These are phyloP conservation scores for Drosophila ezoana DNA, from an alignment of 2,888 invertebrate species.

Conservation along the genomic window DNA sequence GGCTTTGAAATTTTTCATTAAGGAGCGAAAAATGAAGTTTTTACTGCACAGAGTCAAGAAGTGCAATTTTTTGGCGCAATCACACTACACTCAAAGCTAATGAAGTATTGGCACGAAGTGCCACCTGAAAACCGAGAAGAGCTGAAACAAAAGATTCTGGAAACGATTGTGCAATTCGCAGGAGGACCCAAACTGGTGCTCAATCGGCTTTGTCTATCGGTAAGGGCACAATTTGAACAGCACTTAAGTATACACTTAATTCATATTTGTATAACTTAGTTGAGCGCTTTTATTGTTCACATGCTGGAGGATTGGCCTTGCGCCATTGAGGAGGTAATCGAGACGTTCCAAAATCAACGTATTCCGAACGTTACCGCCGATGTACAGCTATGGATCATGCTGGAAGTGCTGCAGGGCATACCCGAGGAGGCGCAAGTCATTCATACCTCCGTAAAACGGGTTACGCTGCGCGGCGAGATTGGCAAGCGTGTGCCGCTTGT, in stretches of 20 bases:
- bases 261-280: conserved; percentile 85
- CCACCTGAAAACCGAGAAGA: conserved; percentile 92
- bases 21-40: conserved; percentile 9
- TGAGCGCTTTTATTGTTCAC: conserved; percentile 93
- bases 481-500: conserved; percentile 82
- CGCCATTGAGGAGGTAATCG: conserved; percentile 91
- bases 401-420: conserved; percentile 94
- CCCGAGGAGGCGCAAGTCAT: conserved; percentile 90
- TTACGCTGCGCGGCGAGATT: conserved; percentile 81
- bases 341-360: conserved; percentile 87
- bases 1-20: background rate
- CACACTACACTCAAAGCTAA: conserved; percentile 94
- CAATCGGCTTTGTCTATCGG: conserved; percentile 94
- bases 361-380: conserved; percentile 87
- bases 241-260: background rate
- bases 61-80: conserved; percentile 97
- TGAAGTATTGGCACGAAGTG: conserved; percentile 94
- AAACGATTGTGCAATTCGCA: conserved; percentile 91
- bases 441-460: conserved; percentile 83
- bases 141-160: conserved; percentile 91
- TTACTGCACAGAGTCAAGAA: conserved; percentile 89
- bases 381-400: conserved; percentile 88
- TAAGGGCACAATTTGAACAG: conserved; percentile 82
- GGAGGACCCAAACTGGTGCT: conserved; percentile 94
- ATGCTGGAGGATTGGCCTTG: conserved; percentile 86